These are phyloP conservation scores for Amia ocellicauda DNA, from an alignment of 2,113 vertebrate genomes.

Conservation along the genomic window DNA sequence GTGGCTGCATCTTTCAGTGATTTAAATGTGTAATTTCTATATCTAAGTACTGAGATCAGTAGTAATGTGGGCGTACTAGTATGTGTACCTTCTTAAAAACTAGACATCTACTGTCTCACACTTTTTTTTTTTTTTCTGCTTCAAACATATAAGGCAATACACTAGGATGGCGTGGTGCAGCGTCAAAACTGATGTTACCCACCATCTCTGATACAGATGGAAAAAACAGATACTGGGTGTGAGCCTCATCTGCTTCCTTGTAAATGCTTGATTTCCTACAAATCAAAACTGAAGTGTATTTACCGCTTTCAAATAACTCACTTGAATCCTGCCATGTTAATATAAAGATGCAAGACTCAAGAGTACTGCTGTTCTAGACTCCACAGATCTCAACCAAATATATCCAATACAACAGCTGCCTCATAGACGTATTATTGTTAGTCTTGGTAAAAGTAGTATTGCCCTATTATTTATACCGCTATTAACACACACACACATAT, in stretches of 20 bases:
- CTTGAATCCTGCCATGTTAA: neutral
- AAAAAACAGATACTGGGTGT: conserved; percentile 31
- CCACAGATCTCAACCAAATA: too few species aligned
- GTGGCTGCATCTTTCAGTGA: conserved; percentile 34
- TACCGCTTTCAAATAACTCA: too few species aligned
- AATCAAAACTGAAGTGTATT: neutral
- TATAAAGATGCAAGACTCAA: too few species aligned
- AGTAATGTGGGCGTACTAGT: conserved; percentile 43
- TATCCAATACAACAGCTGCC: too few species aligned
- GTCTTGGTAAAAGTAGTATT: too few species aligned
- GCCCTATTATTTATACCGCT: too few species aligned
- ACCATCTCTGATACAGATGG: neutral
- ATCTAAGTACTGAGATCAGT: conserved; percentile 34
- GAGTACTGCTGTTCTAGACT: too few species aligned
- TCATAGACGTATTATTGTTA: too few species aligned
- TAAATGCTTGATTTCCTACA: conserved; percentile 23
- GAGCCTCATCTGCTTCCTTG: conserved; percentile 38
- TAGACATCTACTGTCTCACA: conserved; percentile 44
- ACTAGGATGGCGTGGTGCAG: neutral
- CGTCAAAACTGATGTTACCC: conserved; percentile 15
- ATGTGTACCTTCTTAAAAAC: neutral
- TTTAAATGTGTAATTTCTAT: conserved; percentile 44
- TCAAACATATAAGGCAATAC: neutral
- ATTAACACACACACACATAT: too few species aligned
- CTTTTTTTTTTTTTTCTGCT: conserved; percentile 34